Percentiles rank a stretch among this genome's conserved stretches.
Conservation (phyloP, 1,140 invertebrate genomes). For the Lepidurus packardi region DNA sequence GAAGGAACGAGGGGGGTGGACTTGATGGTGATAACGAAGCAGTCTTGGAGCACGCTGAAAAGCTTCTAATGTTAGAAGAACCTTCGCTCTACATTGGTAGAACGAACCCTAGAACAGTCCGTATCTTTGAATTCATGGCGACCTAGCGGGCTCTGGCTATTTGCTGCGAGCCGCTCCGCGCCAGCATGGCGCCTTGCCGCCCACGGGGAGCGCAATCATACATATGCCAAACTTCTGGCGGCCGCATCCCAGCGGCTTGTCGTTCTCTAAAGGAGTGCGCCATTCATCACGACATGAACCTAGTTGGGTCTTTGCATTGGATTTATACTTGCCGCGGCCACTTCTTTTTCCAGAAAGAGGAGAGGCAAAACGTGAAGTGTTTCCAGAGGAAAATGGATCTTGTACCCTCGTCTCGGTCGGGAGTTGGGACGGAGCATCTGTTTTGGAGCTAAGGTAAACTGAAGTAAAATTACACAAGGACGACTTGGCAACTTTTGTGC, state of each 20-base stretch:
- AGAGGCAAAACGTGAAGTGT: background rate
- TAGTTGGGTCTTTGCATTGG: background rate
- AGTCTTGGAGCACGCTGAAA: background rate
- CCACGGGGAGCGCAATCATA: conserved; percentile 13
- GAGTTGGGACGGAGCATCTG: background rate
- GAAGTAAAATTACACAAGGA: background rate
- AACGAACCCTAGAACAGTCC: background rate
- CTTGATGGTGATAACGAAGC: background rate
- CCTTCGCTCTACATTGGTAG: background rate
- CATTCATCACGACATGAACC: background rate
- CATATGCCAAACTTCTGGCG: conserved; percentile 18
- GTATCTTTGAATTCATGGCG: background rate
- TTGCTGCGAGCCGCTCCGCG: background rate
- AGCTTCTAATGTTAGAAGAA: background rate
- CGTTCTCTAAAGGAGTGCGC: conserved; percentile 6
- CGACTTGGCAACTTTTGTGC: background rate
- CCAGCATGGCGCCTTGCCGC: conserved; percentile 19
- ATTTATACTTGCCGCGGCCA: background rate
- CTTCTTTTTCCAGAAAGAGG: background rate
- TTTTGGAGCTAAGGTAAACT: background rate
- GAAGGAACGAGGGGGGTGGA: background rate
- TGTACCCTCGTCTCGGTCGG: background rate
- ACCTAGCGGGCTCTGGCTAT: background rate
- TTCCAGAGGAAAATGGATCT: background rate
- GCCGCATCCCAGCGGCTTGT: conserved; percentile 16